Conservation (phyloP, 92 coral and sea anemone genomes). For the Bergia sp. region DNA sequence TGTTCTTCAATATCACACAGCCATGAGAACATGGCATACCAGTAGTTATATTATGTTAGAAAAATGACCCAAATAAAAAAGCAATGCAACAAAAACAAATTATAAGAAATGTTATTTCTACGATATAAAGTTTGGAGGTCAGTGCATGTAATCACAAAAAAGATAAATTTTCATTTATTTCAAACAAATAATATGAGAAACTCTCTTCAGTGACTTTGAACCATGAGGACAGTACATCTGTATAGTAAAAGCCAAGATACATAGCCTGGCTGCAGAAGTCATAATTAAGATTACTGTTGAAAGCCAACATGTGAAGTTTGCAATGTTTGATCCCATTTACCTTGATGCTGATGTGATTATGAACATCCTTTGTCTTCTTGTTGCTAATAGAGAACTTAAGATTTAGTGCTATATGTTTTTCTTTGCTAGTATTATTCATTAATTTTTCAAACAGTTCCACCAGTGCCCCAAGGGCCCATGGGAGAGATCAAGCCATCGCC, state of each 20-base stretch:
- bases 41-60: neutral
- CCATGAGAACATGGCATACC: neutral
- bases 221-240: neutral
- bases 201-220: neutral
- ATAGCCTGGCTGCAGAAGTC: neutral
- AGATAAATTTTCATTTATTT: neutral
- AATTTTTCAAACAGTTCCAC: conserved; percentile 69
- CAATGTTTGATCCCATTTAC: neutral
- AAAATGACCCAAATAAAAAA: neutral
- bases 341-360: neutral
- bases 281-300: neutral
- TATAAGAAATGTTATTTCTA: neutral
- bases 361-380: too few species aligned
- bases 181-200: neutral
- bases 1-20: neutral
- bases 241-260: neutral
- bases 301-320: neutral
- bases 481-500: conserved; percentile 77
- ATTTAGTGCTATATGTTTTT: neutral
- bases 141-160: neutral
- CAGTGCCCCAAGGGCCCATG: conserved; percentile 83
- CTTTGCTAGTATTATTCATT: neutral
- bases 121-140: neutral
- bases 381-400: too few species aligned
- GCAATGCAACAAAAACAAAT: neutral